Percentiles rank a stretch among this genome's conserved stretches.
These are phyloP conservation scores for Ligdia adustata DNA, from an alignment of 2,888 invertebrate genomes.

Conservation along the genomic window DNA sequence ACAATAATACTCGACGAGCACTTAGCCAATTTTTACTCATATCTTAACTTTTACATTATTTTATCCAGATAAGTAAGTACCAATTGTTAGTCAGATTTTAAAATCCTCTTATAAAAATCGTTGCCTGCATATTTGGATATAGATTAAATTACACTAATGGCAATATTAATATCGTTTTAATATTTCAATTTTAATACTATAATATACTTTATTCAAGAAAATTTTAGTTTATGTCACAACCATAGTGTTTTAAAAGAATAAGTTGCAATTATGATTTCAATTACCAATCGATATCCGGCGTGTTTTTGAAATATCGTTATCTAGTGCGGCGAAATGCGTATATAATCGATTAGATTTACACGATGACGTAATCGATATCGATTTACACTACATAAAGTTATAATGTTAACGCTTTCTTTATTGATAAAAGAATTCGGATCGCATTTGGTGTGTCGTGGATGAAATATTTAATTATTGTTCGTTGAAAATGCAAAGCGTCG, in stretches of 20 bases:
- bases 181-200: neutral
- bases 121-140: too few species aligned
- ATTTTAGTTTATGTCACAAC: neutral
- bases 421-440: constrained; percentile 40
- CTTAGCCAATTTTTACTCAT: too few species aligned
- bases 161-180: constrained; percentile 17
- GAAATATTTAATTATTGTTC: constrained; percentile 28
- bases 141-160: too few species aligned
- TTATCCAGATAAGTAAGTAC: too few species aligned
- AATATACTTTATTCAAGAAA: neutral
- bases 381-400: constrained; percentile 45
- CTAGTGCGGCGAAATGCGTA: constrained; percentile 30
- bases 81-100: too few species aligned
- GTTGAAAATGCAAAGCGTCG: constrained; percentile 33
- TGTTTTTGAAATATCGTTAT: constrained; percentile 14
- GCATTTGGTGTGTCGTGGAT: constrained; percentile 33
- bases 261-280: constrained; percentile 11
- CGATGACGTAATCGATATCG: constrained; percentile 37
- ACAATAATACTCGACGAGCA: too few species aligned
- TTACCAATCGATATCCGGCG: too few species aligned
- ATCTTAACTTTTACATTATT: too few species aligned
- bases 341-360: constrained; percentile 37
- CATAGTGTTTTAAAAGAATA: neutral
- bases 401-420: constrained; percentile 39
- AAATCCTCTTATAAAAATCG: too few species aligned